Evolutionary conservation across 2,797 vertebrate genomes (phyloP).

Genomic region (Cygnus olor): DNA sequence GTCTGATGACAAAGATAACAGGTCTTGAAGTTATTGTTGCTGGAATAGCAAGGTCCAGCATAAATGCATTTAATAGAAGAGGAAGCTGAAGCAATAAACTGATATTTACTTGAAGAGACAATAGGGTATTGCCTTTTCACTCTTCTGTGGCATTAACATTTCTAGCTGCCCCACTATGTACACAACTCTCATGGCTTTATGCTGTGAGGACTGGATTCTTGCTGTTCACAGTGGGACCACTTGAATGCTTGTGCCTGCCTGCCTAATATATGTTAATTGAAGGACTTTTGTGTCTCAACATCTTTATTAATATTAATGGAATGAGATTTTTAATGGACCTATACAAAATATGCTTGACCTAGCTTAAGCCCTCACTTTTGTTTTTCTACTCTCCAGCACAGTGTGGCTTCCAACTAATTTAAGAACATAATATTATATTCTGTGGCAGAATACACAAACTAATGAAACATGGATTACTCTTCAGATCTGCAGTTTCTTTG

Average conservation of each 20-base stretch:
- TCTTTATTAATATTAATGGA: constrained; percentile 70
- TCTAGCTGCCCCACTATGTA: constrained; percentile 31
- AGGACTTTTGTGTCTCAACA: constrained; percentile 56
- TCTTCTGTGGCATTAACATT: constrained; percentile 23
- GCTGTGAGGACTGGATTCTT: constrained; percentile 39
- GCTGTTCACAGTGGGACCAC: constrained; percentile 66
- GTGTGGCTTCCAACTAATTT: constrained; percentile 54
- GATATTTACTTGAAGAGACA: constrained; percentile 49
- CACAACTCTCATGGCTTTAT: constrained; percentile 38
- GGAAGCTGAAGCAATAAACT: constrained; percentile 55
- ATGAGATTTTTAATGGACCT: constrained; percentile 61
- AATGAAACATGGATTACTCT: constrained; percentile 15
- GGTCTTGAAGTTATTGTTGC: neutral
- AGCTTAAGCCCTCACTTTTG: constrained; percentile 53
- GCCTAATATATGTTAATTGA: constrained; percentile 68
- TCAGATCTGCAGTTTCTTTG: constrained; percentile 5
- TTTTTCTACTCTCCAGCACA: constrained; percentile 42
- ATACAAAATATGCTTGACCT: constrained; percentile 63
- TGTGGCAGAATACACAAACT: constrained; percentile 37
- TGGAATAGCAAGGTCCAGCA: neutral
- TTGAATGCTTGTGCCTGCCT: constrained; percentile 55
- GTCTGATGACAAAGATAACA: neutral
- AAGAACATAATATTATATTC: constrained; percentile 25
- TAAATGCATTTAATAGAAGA: constrained; percentile 8
- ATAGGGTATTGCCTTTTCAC: constrained; percentile 54